Conservation (phyloP, 2,888 invertebrate genomes). For the Callosobruchus maculatus region DNA sequence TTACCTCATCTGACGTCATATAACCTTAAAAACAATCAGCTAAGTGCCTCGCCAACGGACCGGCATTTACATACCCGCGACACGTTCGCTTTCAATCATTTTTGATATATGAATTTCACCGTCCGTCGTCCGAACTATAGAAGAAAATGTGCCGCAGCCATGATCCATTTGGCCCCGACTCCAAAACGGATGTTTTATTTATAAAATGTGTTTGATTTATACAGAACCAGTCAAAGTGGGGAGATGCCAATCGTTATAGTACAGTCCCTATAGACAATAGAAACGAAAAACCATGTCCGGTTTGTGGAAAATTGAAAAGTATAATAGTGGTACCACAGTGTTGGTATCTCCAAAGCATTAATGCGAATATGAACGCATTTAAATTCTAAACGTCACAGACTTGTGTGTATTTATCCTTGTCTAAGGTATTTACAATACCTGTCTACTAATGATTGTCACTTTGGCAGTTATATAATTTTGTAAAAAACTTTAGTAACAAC, state of each 20-base stretch:
- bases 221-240: not conserved
- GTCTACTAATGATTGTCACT: too few species aligned
- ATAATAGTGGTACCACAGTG: too few species aligned
- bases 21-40: not conserved
- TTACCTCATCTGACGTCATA: not conserved
- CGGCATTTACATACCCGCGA: not conserved
- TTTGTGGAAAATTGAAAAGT: too few species aligned
- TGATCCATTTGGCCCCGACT: not conserved
- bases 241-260: not conserved
- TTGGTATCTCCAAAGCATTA: too few species aligned
- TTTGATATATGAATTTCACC: not conserved
- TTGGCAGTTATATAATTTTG: too few species aligned
- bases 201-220: not conserved
- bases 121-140: not conserved
- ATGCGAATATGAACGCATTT: too few species aligned
- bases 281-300: not conserved
- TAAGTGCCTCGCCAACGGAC: not conserved
- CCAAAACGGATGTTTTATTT: not conserved
- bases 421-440: too few species aligned
- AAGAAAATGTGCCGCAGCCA: not conserved
- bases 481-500: too few species aligned
- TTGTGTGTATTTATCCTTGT: too few species aligned
- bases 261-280: not conserved
- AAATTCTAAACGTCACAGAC: too few species aligned
- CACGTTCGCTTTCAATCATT: not conserved